Percentiles rank a stretch among this genome's conserved stretches.
These are phyloP conservation scores for Mercenaria mercenaria DNA, from an alignment of 1,140 invertebrate species.

Conservation along the genomic window DNA sequence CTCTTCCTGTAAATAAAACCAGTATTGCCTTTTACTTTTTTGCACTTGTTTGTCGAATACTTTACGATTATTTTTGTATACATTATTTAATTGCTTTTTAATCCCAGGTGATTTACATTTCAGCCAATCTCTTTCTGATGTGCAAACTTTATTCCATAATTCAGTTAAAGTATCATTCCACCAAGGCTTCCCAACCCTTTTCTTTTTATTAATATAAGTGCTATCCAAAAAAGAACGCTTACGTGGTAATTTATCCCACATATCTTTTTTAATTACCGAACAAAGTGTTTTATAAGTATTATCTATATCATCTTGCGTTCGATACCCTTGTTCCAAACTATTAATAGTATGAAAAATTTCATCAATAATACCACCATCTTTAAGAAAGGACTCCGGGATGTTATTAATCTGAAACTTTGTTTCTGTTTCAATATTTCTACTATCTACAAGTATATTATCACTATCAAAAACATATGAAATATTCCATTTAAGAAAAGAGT, in stretches of 20 bases:
- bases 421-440: no score
- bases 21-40: no score
- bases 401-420: no score
- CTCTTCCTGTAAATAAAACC: not conserved
- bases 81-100: not conserved
- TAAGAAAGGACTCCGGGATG: not conserved
- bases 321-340: not conserved
- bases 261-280: not conserved
- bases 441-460: no score
- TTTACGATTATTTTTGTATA: no score
- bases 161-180: no score
- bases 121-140: no score
- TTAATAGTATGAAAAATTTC: not conserved
- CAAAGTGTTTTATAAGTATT: not conserved
- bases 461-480: not conserved
- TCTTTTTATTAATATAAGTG: no score
- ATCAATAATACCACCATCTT: not conserved
- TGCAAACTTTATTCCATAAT: no score
- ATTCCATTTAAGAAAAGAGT: not conserved
- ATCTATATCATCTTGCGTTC: not conserved
- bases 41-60: no score
- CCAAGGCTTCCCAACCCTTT: no score
- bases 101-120: no score
- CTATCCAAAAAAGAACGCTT: not conserved
- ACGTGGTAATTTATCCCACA: not conserved